Evolutionary conservation across 2,888 invertebrate species (phyloP).

Genomic region (Cantharis rustica): DNA sequence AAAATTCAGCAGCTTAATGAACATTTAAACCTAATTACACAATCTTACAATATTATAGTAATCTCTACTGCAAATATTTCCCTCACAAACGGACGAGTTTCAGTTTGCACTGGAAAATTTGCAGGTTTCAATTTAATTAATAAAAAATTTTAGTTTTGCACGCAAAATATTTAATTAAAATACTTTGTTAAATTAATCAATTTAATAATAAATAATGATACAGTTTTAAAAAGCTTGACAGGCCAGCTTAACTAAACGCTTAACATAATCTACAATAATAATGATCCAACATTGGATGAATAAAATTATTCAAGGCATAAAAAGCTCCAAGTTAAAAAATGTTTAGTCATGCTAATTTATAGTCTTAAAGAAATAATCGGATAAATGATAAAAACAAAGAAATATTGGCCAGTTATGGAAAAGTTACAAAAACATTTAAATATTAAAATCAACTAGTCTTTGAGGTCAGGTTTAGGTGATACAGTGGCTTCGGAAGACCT

Average conservation of each 20-base stretch:
- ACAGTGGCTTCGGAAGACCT: neutral
- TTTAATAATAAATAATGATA: neutral
- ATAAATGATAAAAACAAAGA: neutral
- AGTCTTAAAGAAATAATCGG: neutral
- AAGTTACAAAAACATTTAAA: neutral
- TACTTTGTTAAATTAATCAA: neutral
- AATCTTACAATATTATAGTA: neutral
- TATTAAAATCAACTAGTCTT: neutral
- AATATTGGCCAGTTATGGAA: neutral
- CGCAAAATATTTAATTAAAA: neutral
- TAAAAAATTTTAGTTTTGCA: neutral
- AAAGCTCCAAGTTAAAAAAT: conserved; percentile 11
- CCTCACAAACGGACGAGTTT: neutral
- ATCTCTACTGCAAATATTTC: neutral
- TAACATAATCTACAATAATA: neutral
- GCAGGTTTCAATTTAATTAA: neutral
- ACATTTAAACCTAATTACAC: neutral
- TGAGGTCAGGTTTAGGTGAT: neutral
- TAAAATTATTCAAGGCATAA: conserved; percentile 11
- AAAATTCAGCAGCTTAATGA: neutral
- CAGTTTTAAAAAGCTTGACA: neutral
- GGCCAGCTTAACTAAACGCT: neutral
- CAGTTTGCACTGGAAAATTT: neutral
- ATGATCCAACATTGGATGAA: conserved; percentile 11
- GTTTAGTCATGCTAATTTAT: conserved; percentile 13